Base-by-base conservation (phyloP, 2,888 invertebrate genomes). In the Arge pagana region DNA sequence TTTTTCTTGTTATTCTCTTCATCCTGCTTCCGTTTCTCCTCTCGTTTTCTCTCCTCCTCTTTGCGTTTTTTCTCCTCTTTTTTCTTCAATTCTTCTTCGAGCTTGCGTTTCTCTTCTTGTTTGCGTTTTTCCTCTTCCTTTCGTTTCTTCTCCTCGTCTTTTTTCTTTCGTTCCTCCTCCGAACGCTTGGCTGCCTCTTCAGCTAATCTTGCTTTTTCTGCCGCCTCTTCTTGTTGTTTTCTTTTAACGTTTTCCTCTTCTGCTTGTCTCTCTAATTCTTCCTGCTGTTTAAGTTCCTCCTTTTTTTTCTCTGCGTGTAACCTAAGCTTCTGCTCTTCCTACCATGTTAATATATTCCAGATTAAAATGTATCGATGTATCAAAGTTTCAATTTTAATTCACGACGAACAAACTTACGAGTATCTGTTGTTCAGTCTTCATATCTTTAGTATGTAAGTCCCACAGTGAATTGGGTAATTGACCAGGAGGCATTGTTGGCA, bases 21-120 rank as follows among this genome's bases (percentile, higher is more conserved):
- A 59, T 75, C 81, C 66, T 60, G 78, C 72, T 72, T 81, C 67
- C 55, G 79, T 71, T 74, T 81, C 67, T 71, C 80, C 67, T 74
- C 80, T 63, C 60, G 77, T 68, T 67, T 80, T 71, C 71, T 79
- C 50, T 74, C 81, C 42, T 82, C 74, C 59, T 81, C 81, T 50
- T 78, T 80, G 43, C 77, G 77, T 42, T 78, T 76, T 62, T 78
- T 77, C 52, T 83, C 82, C 53, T 82, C 81, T 52, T 80, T 80
- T 55, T 78, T 81, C 60, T 77, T 80, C 31, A 74, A 74, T 50
- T 81, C 81, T 55, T 83, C 82, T 53, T 81, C 81, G 40, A 77
- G 77, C 58, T 79, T 79, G 40, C 78, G 79, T 55, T 81, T 82
- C n/a, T 77, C 77, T n/a, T 81, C 81, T 41, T 77, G 77, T 58